Evolutionary conservation across 2,888 invertebrate genomes (phyloP).

Genomic region (Rhodophaea formosa): DNA sequence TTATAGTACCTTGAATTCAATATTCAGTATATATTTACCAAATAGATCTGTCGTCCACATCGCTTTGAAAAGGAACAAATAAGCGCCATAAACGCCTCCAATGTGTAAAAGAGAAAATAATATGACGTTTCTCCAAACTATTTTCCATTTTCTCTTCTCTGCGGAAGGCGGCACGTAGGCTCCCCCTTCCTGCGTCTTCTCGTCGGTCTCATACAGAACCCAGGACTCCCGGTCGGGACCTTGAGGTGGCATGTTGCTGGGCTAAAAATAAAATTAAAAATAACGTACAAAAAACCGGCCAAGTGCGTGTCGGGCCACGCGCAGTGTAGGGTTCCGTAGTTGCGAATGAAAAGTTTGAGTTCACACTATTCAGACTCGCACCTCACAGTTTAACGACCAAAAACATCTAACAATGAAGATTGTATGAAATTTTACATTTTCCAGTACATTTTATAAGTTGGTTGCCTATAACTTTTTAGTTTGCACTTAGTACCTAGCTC

Average conservation of each 20-base stretch:
- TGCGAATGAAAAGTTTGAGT: no score
- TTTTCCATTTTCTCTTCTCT: conserved; percentile 78
- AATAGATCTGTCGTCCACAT: conserved; percentile 85
- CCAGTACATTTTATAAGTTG: no score
- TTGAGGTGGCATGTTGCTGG: conserved; percentile 67
- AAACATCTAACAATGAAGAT: no score
- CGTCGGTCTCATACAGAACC: conserved; percentile 67
- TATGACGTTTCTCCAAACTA: conserved; percentile 92
- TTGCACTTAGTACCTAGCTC: no score
- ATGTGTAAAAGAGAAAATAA: conserved; percentile 86
- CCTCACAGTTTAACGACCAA: no score
- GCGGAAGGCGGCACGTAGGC: conserved; percentile 57
- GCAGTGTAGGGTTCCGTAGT: no score
- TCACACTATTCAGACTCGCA: no score
- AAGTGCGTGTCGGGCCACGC: no score
- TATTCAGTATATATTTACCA: conserved; percentile 78
- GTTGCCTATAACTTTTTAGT: no score
- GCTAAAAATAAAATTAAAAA: conserved; percentile 15
- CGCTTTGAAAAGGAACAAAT: conserved; percentile 86
- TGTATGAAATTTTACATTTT: no score
- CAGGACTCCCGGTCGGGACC: conserved; percentile 58
- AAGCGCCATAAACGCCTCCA: conserved; percentile 87
- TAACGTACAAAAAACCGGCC: neutral
- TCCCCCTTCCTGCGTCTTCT: conserved; percentile 46
- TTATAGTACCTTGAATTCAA: no score